Percentiles rank a stretch among this genome's conserved stretches.
Evolutionary conservation across 2,113 vertebrate genomes (phyloP).

Genomic region (Daubentonia madagascariensis): DNA sequence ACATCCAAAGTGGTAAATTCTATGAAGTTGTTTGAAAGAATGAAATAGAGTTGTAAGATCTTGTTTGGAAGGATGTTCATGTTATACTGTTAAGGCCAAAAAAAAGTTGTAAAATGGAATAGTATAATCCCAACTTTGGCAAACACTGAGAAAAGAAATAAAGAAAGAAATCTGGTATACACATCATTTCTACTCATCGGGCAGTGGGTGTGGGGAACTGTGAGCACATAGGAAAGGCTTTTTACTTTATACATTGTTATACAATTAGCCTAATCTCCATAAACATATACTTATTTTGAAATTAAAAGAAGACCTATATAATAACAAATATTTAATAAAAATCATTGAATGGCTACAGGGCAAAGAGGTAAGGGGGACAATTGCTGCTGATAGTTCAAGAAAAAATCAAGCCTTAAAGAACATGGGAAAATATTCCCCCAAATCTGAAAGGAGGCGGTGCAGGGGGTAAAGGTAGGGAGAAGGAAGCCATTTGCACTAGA

Average conservation of each 20-base stretch:
- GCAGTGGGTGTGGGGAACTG: neutral
- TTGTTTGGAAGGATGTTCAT: neutral
- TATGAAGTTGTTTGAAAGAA: constrained; percentile 24
- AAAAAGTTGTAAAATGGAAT: neutral
- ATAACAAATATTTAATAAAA: neutral
- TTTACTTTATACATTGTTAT: neutral
- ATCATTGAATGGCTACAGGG: neutral
- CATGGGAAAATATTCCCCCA: neutral
- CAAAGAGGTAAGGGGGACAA: neutral
- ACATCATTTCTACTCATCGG: neutral
- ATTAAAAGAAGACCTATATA: neutral
- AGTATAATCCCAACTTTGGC: neutral
- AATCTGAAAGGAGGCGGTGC: neutral
- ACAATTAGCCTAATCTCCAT: neutral
- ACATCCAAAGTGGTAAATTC: neutral
- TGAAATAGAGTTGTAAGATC: neutral
- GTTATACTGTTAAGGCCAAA: neutral
- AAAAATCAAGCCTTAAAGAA: constrained; percentile 2
- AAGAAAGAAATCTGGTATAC: neutral
- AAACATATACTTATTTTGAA: neutral
- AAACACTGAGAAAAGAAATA: neutral
- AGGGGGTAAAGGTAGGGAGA: neutral
- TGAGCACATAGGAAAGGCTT: neutral
- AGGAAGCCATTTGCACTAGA: neutral
- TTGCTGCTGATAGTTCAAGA: neutral